Evolutionary conservation across 2,888 invertebrate genomes (phyloP).

Genomic region (Galerucella calmariensis): DNA sequence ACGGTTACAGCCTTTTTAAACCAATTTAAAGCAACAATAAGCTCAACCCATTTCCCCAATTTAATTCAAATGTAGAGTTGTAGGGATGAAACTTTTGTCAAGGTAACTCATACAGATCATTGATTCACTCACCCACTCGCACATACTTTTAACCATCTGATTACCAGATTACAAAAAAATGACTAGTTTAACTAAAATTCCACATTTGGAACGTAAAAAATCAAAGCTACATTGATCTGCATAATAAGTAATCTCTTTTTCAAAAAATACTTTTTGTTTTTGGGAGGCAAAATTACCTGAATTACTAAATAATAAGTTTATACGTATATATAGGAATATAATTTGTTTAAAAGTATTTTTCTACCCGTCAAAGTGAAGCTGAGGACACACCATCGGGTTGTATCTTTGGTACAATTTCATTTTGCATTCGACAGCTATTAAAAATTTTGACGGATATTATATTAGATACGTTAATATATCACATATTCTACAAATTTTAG

Average conservation of each 20-base stretch:
- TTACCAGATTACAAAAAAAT: conserved; percentile 49
- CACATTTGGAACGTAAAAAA: conserved; percentile 31
- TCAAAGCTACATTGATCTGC: conserved; percentile 37
- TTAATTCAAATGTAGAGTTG: not conserved
- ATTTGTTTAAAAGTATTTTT: no score
- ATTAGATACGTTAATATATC: not conserved
- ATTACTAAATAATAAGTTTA: not conserved
- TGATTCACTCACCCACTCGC: not conserved
- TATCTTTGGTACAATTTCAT: conserved; percentile 4
- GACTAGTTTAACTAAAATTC: conserved; percentile 50
- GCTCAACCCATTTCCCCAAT: not conserved
- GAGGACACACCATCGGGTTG: not conserved
- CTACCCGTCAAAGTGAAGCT: not conserved
- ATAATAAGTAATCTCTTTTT: conserved; percentile 26
- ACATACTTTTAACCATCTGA: conserved; percentile 31
- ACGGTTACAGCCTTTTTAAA: no score
- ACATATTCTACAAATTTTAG: not conserved
- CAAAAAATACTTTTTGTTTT: conserved; percentile 28
- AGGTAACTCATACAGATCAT: conserved; percentile 13
- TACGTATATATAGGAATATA: not conserved
- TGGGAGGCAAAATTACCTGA: conserved; percentile 23
- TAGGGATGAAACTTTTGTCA: conserved; percentile 3
- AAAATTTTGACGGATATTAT: not conserved
- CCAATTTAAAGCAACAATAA: not conserved
- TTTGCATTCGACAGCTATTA: not conserved